These are phyloP conservation scores for Dasysyrphus albostriatus DNA, from an alignment of 2,888 invertebrate species.

Conservation along the genomic window DNA sequence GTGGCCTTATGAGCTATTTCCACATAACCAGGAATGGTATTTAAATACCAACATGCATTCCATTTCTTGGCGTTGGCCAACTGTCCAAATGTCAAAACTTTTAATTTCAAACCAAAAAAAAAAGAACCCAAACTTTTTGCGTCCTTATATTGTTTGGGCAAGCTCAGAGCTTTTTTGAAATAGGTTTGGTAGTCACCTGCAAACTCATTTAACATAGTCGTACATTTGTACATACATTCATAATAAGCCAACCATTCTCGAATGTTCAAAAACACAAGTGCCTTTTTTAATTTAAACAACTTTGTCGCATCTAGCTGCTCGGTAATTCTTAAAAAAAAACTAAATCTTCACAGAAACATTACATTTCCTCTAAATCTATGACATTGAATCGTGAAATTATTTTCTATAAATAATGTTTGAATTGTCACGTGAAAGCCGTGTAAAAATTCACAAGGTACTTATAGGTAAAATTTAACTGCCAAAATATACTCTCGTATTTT, in stretches of 20 bases:
- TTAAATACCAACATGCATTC: conserved; percentile 68
- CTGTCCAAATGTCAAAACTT: conserved; percentile 70
- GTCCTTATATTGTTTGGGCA: background rate
- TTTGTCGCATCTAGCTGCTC: background rate
- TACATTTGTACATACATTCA: conserved; percentile 27
- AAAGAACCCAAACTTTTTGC: conserved; percentile 9
- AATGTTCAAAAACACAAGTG: conserved; percentile 25
- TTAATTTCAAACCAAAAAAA: conserved; percentile 20
- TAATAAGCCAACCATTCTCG: background rate
- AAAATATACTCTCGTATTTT: too few relatives aligned
- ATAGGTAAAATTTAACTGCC: too few relatives aligned
- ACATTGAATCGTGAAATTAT: too few relatives aligned
- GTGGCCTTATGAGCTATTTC: conserved; percentile 31
- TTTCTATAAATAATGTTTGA: too few relatives aligned
- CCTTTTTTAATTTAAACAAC: background rate
- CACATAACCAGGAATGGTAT: conserved; percentile 50
- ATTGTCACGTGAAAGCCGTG: too few relatives aligned
- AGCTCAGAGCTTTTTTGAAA: conserved; percentile 45
- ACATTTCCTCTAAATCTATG: too few relatives aligned
- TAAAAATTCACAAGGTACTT: too few relatives aligned
- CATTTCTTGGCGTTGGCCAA: conserved; percentile 68
- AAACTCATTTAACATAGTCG: conserved; percentile 42
- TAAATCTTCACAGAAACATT: too few relatives aligned
- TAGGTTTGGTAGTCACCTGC: conserved; percentile 52
- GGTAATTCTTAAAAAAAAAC: too few relatives aligned